Evolutionary conservation across 2,797 vertebrate species (phyloP).

Genomic region (Dendrocincla tyrannina): DNA sequence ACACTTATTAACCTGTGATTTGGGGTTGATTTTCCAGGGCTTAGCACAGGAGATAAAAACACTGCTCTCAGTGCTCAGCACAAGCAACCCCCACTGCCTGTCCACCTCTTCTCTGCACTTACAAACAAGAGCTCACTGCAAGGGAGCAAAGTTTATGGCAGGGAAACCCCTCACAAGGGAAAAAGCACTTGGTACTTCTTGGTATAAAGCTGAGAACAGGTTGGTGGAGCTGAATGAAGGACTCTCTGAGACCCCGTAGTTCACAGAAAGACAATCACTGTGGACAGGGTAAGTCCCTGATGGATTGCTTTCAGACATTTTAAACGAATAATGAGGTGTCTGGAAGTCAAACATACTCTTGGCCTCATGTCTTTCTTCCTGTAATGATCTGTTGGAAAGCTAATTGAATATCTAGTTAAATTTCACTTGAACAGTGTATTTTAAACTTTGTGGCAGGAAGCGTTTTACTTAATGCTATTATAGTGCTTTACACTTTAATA

Average conservation of each 20-base stretch:
- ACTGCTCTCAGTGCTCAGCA: background rate
- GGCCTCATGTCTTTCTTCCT: background rate
- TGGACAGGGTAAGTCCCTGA: background rate
- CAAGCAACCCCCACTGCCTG: accelerated
- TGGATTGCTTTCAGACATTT: background rate
- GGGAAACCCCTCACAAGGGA: background rate
- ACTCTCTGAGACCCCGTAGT: background rate
- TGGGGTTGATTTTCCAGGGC: background rate
- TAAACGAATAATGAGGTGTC: background rate
- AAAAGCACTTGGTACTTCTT: background rate
- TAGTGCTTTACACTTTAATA: background rate
- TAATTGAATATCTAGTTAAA: conserved; percentile 9
- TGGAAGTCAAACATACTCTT: conserved; percentile 13
- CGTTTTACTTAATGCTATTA: conserved; percentile 23
- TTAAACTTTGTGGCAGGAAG: conserved; percentile 20
- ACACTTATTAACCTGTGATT: background rate
- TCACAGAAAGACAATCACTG: background rate
- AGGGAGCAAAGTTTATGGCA: background rate
- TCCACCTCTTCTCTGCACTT: background rate
- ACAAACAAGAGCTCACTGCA: background rate
- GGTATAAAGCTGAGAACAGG: background rate
- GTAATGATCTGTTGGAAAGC: background rate
- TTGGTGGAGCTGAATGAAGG: background rate
- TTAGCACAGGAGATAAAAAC: background rate
- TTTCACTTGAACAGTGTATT: background rate